phyloP scores from a whole-genome alignment of 2,888 invertebrate species.

The Pollenia angustigena region DNA sequence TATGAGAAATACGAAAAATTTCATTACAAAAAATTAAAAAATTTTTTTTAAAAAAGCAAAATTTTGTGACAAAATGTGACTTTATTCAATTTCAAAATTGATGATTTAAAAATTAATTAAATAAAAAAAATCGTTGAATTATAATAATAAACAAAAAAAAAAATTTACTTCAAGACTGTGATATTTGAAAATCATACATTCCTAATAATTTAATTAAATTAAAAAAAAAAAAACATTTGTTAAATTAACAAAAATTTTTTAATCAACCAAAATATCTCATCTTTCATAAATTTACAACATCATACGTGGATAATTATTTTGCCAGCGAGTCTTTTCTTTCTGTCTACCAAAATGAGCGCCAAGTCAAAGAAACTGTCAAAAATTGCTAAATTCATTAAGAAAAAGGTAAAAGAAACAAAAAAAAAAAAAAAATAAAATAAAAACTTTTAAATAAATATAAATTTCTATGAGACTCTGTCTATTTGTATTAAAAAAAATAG shows the following conservation, averaged over 20 bases:
- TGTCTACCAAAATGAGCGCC: slow-evolving; percentile 78
- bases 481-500: slow-evolving; percentile 16
- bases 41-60: slow-evolving; percentile 54
- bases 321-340: no score
- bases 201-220: slow-evolving; percentile 27
- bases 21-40: neutral
- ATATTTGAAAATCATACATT: slow-evolving; percentile 38
- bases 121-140: neutral
- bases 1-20: no score
- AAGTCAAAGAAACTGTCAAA: slow-evolving; percentile 82
- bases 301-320: neutral
- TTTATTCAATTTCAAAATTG: neutral
- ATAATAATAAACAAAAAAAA: slow-evolving; percentile 6
- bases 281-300: neutral
- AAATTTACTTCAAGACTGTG: slow-evolving; percentile 42
- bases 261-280: slow-evolving; percentile 1
- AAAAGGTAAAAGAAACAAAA: slow-evolving; percentile 81
- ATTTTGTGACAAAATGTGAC: slow-evolving; percentile 74
- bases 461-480: slow-evolving; percentile 9
- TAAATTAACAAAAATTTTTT: slow-evolving; percentile 6
- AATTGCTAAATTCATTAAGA: slow-evolving; percentile 84
- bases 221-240: slow-evolving; percentile 1
- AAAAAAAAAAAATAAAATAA: neutral
- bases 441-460: neutral
- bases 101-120: slow-evolving; percentile 21